A percentile compares a stretch with the other conserved stretches of the same genome.
These are phyloP conservation scores for Pandemis cinnamomeana DNA, from an alignment of 2,888 invertebrate species.

Conservation along the genomic window DNA sequence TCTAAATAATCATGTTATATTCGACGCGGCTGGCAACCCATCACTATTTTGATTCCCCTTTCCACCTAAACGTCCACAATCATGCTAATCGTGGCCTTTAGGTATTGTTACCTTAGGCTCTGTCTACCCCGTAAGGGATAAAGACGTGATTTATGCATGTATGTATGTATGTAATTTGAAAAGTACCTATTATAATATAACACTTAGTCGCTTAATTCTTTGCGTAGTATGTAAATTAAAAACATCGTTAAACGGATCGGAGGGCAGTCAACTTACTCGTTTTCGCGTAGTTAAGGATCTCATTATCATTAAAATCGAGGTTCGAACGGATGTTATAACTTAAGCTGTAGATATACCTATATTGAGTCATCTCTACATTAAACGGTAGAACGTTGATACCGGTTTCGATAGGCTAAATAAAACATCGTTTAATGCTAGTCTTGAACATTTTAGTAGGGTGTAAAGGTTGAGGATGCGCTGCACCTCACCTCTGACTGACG, in stretches of 20 bases:
- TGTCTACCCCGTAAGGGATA: no score
- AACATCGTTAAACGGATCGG: slow-evolving; percentile 6
- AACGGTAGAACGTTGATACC: slow-evolving; percentile 52
- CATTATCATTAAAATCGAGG: slow-evolving; percentile 26
- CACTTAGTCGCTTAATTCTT: not conserved
- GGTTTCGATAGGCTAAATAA: slow-evolving; percentile 45
- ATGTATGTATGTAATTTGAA: not conserved
- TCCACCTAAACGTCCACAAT: no score
- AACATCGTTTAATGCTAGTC: slow-evolving; percentile 52
- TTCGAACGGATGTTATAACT: slow-evolving; percentile 25
- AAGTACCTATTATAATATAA: not conserved
- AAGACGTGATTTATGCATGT: no score
- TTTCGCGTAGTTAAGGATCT: slow-evolving; percentile 32
- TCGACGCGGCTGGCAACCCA: no score
- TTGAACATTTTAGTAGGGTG: slow-evolving; percentile 54
- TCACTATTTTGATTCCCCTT: no score
- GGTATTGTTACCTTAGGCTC: no score
- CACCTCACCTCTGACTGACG: slow-evolving; percentile 61
- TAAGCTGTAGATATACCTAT: slow-evolving; percentile 17
- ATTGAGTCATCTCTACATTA: slow-evolving; percentile 62
- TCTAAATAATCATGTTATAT: no score
- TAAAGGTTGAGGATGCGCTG: slow-evolving; percentile 76
- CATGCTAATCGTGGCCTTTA: no score
- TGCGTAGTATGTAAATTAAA: slow-evolving; percentile 15
- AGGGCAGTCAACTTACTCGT: slow-evolving; percentile 26